Conservation (phyloP, 2,113 vertebrate genomes). For the Falco punctatus region DNA sequence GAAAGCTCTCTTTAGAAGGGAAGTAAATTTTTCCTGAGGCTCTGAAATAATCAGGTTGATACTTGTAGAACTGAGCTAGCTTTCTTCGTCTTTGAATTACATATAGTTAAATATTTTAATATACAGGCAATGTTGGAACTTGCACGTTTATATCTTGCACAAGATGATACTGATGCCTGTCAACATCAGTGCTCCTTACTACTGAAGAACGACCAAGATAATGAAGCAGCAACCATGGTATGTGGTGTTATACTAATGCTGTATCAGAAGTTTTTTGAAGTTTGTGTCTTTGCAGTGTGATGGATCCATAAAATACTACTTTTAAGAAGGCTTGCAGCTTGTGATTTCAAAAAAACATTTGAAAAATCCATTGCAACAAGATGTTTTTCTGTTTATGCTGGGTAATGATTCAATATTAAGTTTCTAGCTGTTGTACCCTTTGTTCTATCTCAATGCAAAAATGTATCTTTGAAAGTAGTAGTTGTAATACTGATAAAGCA, state of each 20-base stretch:
- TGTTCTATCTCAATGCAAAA: background rate
- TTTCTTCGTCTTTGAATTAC: background rate
- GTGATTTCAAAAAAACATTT: background rate
- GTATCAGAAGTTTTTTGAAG: background rate
- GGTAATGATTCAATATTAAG: background rate
- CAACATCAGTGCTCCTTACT: constrained; percentile 88
- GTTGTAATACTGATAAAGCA: background rate
- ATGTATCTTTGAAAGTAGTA: background rate
- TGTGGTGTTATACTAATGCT: background rate
- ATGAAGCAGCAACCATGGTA: constrained; percentile 89
- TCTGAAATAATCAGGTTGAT: background rate
- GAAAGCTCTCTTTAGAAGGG: background rate
- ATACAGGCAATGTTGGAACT: constrained; percentile 92
- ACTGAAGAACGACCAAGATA: constrained; percentile 89
- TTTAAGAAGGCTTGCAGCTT: background rate
- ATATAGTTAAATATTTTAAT: background rate
- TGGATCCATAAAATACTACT: background rate
- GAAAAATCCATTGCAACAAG: background rate
- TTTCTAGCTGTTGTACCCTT: background rate
- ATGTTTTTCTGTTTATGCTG: background rate
- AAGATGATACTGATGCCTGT: constrained; percentile 87
- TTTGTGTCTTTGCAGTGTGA: background rate
- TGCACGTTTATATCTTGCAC: constrained; percentile 88
- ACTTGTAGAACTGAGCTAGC: background rate
- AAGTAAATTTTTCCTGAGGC: background rate